Conservation (phyloP, 2,888 invertebrate species). For the Geophilus truncorum region DNA sequence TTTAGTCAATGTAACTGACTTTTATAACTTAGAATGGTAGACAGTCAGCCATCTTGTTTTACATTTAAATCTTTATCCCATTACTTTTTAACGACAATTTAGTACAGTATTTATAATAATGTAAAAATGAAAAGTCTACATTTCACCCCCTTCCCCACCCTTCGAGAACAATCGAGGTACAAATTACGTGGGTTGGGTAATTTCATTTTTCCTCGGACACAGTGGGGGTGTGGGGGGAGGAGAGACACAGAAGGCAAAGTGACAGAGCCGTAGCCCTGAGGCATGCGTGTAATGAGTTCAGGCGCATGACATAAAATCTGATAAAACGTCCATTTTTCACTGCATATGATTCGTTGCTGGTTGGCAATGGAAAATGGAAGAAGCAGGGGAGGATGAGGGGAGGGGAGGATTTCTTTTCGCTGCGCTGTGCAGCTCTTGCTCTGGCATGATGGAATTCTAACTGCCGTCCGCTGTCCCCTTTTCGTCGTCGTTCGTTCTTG, state of each 20-base stretch:
- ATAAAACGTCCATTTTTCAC: constrained; percentile 34
- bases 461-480: constrained; percentile 3
- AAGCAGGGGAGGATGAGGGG: neutral
- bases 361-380: constrained; percentile 27
- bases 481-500: neutral
- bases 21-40: no score
- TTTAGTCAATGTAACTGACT: no score
- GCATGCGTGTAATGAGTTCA: constrained; percentile 28
- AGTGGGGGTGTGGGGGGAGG: neutral
- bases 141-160: neutral
- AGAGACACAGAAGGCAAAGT: neutral
- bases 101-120: no score
- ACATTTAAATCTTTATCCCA: no score
- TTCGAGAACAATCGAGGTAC: neutral
- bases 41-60: no score
- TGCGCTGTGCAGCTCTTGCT: neutral
- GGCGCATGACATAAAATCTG: constrained; percentile 32
- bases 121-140: neutral
- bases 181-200: neutral
- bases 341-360: constrained; percentile 30
- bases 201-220: neutral
- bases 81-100: no score
- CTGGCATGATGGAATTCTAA: constrained; percentile 31
- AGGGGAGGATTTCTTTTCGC: neutral
- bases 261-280: constrained; percentile 16